Conservation (phyloP, 2,888 invertebrate genomes). For the Drosophila austrosaltans region DNA sequence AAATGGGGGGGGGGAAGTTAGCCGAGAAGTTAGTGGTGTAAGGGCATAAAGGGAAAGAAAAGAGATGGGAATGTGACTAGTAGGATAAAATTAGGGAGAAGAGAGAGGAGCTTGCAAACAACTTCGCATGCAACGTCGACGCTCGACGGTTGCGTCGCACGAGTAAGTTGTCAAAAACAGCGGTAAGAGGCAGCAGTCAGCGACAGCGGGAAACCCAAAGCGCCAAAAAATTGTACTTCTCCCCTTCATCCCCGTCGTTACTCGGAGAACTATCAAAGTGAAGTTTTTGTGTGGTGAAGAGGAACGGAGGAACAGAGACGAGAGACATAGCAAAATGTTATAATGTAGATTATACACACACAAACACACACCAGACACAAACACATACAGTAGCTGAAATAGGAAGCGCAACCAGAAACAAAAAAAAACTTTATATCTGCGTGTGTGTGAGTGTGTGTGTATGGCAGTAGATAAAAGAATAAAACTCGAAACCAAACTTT, state of each 20-base stretch:
- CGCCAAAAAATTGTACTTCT: conserved; percentile 63
- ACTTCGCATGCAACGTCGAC: conserved; percentile 23
- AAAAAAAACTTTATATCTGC: conserved; percentile 29
- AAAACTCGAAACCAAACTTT: conserved; percentile 64
- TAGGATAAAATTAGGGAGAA: too few species aligned
- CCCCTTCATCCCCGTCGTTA: neutral
- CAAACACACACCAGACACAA: conserved; percentile 18
- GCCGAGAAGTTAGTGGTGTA: conserved; percentile 1
- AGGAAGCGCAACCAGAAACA: conserved; percentile 33
- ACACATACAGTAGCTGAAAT: conserved; percentile 23
- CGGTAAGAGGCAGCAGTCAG: conserved; percentile 23
- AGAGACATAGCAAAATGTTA: conserved; percentile 39
- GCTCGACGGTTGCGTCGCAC: conserved; percentile 47
- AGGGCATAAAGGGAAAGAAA: neutral
- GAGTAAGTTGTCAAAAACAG: conserved; percentile 71
- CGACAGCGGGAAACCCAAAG: conserved; percentile 60
- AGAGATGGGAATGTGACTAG: too few species aligned
- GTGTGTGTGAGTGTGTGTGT: conserved; percentile 26
- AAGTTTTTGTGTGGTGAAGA: conserved; percentile 52
- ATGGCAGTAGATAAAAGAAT: conserved; percentile 58
- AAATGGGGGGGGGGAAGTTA: conserved; percentile 43
- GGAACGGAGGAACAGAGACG: neutral
- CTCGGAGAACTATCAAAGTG: conserved; percentile 59
- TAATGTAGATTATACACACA: conserved; percentile 62
- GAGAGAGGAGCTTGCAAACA: conserved; percentile 12